Evolutionary conservation across 2,888 invertebrate species (phyloP), one percentile per base, ranked within the genome.

Genomic region (Epinotia demarniana): DNA sequence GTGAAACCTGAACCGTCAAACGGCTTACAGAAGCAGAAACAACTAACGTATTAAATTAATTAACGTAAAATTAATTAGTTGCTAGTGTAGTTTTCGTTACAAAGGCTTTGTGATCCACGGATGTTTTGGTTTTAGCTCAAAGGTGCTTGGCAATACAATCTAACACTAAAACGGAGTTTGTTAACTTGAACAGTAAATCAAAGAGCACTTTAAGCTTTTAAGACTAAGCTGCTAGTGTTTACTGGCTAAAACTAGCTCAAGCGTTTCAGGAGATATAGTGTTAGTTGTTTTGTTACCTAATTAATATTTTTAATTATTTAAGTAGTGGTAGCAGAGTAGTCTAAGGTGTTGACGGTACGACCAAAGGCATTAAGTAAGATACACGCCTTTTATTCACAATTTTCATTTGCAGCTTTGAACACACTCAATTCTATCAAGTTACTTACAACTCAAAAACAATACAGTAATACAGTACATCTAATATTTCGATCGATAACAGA

Each of bases 151-250:
- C 33, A 12, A 27, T n/a, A n/a, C 2, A 1, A 60, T 69, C 46
- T 46, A 58, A 46, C 58, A 57, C 39, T 39, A 68, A 68, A 46
- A 23, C 46, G n/a, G 33, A 46, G 23, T 69, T 69, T 58, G 16
- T 46, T 46, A 23, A 58, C 39, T 18, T 46, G 58, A 69, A 69
- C 46, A 58, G 60, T 57, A 69, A 69, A 60, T 69, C 69, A 68
- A 68, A 58, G 69, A 60, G 23, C 69, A 57, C 69, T 60, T 61
- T 46, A 60, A 60, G 46, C 69, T 57, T 68, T 55, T 23, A 58
- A 69, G 58, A 18, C 43, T 46, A 43, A 69, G 69, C 60, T 12
- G 53, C 55, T 66, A 19, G n/a, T 46, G 49, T 13, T 19, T 23
- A 63, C 19, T 49, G 18, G 23, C n/a, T 66, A 66, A 62, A 62